Evolutionary conservation across 1,140 invertebrate species (phyloP).

Genomic region (Drosophila mojavensis): DNA sequence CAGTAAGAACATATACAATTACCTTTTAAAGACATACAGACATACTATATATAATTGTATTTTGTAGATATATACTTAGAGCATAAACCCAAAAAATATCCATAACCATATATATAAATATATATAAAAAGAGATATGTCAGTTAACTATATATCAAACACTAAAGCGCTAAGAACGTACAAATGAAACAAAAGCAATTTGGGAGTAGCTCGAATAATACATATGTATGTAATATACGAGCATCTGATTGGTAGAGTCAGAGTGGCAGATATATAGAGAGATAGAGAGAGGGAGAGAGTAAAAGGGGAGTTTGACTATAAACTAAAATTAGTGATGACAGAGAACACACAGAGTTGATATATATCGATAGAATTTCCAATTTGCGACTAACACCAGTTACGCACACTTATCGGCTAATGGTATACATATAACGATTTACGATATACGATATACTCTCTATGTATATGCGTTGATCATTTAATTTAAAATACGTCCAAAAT

Average conservation of each 20-base stretch:
- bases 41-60: conserved; percentile 35
- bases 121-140: conserved; percentile 24
- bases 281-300: background rate
- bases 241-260: background rate
- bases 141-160: conserved; percentile 43
- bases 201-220: background rate
- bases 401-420: conserved; percentile 66
- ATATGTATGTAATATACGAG: background rate
- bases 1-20: conserved; percentile 13
- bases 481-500: conserved; percentile 12
- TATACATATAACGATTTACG: conserved; percentile 33
- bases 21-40: conserved; percentile 24
- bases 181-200: conserved; percentile 39
- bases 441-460: conserved; percentile 29
- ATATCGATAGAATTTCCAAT: conserved; percentile 44
- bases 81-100: conserved; percentile 38
- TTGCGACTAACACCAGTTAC: conserved; percentile 83
- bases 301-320: conserved; percentile 27
- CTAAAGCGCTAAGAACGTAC: conserved; percentile 52
- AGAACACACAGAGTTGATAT: conserved; percentile 64
- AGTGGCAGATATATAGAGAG: conserved; percentile 6
- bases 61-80: conserved; percentile 29
- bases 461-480: conserved; percentile 25
- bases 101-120: conserved; percentile 55
- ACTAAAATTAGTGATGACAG: conserved; percentile 77